These are phyloP conservation scores for Amiota minor DNA, from an alignment of 2,888 invertebrate species.

Conservation along the genomic window DNA sequence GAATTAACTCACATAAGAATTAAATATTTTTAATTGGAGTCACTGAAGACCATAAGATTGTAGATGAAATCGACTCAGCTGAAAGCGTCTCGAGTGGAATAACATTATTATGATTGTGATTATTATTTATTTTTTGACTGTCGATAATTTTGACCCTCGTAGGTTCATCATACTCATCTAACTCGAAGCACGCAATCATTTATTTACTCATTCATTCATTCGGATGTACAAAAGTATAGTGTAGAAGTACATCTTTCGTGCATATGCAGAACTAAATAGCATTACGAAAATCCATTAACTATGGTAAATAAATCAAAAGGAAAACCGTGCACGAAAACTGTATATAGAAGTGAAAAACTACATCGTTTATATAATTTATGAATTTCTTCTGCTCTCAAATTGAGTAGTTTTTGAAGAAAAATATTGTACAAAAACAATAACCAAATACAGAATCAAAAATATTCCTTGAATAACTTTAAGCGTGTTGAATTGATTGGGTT, in stretches of 20 bases:
- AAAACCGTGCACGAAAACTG: conserved; percentile 47
- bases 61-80: background rate
- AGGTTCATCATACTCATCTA: conserved; percentile 10
- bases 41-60: conserved; percentile 28
- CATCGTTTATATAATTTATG: conserved; percentile 59
- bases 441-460: conserved; percentile 48
- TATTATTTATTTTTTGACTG: conserved; percentile 23
- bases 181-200: background rate
- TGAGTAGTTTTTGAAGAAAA: conserved; percentile 31
- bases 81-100: conserved; percentile 33
- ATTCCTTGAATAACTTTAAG: background rate
- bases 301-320: conserved; percentile 63
- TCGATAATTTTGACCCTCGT: conserved; percentile 22
- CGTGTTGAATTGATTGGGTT: conserved; percentile 49
- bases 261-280: conserved; percentile 62
- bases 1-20: conserved; percentile 7
- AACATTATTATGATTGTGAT: background rate
- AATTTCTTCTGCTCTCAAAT: conserved; percentile 36
- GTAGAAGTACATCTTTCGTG: background rate
- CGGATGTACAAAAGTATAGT: background rate
- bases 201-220: background rate
- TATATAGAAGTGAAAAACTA: conserved; percentile 45
- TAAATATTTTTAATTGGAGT: conserved; percentile 53
- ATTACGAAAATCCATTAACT: conserved; percentile 63
- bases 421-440: background rate